These are phyloP conservation scores for Neotoxoptera formosana DNA, from an alignment of 1,140 invertebrate genomes.

Conservation along the genomic window DNA sequence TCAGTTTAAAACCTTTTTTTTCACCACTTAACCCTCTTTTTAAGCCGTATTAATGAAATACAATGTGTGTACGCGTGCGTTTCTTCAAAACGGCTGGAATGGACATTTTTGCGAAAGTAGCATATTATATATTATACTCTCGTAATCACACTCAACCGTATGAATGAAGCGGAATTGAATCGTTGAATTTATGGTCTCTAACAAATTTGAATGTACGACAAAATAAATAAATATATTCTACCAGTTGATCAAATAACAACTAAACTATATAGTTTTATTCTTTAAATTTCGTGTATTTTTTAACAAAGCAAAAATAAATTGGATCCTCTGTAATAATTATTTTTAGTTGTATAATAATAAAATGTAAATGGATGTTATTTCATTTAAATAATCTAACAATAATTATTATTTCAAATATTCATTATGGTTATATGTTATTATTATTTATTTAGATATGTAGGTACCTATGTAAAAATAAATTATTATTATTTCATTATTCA, in stretches of 20 bases:
- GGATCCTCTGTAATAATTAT: background rate
- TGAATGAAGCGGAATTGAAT: background rate
- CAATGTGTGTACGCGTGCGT: background rate
- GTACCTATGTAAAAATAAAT: too few species aligned
- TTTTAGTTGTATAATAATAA: background rate
- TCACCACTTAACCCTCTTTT: background rate
- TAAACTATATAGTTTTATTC: background rate
- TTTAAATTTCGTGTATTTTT: background rate
- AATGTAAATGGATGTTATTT: background rate
- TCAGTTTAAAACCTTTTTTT: background rate
- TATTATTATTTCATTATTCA: too few species aligned
- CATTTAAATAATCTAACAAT: too few species aligned
- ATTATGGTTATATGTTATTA: background rate
- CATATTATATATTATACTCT: background rate
- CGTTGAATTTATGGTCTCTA: constrained; percentile 11
- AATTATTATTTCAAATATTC: background rate
- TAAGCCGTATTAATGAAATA: background rate
- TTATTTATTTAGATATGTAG: background rate
- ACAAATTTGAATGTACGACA: background rate
- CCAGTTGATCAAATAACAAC: too few species aligned
- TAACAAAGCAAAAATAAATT: background rate
- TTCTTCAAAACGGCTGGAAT: background rate
- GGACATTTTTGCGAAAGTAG: background rate
- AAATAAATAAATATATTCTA: background rate
- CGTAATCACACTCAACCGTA: background rate